Evolutionary conservation across 2,113 vertebrate species (phyloP).

Genomic region (Lota lota): DNA sequence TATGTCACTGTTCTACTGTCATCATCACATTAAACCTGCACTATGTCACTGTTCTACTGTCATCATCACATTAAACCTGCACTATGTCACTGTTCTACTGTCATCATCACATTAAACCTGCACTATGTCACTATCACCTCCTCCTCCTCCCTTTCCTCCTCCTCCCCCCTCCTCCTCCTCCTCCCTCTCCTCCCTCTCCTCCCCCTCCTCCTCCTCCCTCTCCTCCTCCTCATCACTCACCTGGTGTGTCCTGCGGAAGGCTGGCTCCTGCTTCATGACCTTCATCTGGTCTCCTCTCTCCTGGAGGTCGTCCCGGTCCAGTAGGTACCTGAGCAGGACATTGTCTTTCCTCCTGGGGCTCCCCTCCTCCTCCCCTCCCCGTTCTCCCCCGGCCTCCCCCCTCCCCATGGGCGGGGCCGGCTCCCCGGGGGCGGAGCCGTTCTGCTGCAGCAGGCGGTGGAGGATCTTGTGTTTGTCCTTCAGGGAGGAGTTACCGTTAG

Average conservation of each 20-base stretch:
- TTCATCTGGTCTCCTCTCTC: conserved; percentile 83
- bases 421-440: conserved; percentile 94
- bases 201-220: background rate
- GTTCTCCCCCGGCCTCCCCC: conserved; percentile 62
- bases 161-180: too few relatives aligned
- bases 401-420: conserved; percentile 92
- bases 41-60: too few relatives aligned
- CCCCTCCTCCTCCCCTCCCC: conserved; percentile 82
- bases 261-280: conserved; percentile 82
- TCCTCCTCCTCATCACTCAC: conserved; percentile 63
- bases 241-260: conserved; percentile 83
- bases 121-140: too few relatives aligned
- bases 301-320: conserved; percentile 92
- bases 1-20: too few relatives aligned
- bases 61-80: too few relatives aligned
- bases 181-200: too few relatives aligned
- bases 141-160: too few relatives aligned
- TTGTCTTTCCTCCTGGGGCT: conserved; percentile 99
- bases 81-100: too few relatives aligned
- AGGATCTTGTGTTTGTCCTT: conserved; percentile 99
- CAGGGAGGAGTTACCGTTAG: conserved; percentile 74
- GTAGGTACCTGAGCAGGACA: conserved; percentile 92
- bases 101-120: too few relatives aligned
- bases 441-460: conserved; percentile 90
- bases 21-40: too few relatives aligned